Evolutionary conservation across 2,888 invertebrate species (phyloP), one percentile per base, ranked within the genome.

Genomic region (Trachelus iudaicus): DNA sequence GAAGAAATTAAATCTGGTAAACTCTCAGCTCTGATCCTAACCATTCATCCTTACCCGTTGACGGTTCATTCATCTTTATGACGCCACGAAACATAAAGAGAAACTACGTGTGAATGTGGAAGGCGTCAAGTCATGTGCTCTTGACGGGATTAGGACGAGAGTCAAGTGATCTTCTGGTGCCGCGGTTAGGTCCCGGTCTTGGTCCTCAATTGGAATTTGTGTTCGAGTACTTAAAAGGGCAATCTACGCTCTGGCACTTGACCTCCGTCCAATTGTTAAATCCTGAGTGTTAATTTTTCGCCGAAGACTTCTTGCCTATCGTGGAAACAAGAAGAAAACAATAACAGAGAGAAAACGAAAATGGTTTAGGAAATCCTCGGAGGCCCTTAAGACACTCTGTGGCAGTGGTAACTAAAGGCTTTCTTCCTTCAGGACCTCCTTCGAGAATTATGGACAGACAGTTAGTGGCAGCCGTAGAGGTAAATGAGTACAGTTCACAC

Each of bases 11-110:
- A 71, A 71, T 71, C 71, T 71, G 71, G 6, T 34, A 34, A 71
- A 56, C 56, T 56, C 56, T 56, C 56, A 23, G 9, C 56, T 23
- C 56, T 23, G 56, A 56, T 56, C 40, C 40, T 56, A 23, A 56
- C 56, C 56, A 56, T 56, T 56, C 56, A 56, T 23, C 56, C 56
- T 56, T 56, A 56, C 56, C 56, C 56, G 56, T 71, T 71, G 31
- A 34, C 71, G 34, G 71, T 71, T 71, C 71, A 71, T 71, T 71
- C 71, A 71, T 71, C 71, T 31, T 71, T 71, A 71, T 71, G 56
- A 56, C 56, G 56, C 56, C 56, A 56, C 23, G 23, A 56, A 56
- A 56, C 56, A 71, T 34, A 71, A 71, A 31, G 71, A 31, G 71
- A 31, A 71, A 71, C 31, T 33, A 71, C 31, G 71, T 56, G 23